Evolutionary conservation across 2,113 vertebrate species (phyloP).

Genomic region (Hippocampus abdominalis): DNA sequence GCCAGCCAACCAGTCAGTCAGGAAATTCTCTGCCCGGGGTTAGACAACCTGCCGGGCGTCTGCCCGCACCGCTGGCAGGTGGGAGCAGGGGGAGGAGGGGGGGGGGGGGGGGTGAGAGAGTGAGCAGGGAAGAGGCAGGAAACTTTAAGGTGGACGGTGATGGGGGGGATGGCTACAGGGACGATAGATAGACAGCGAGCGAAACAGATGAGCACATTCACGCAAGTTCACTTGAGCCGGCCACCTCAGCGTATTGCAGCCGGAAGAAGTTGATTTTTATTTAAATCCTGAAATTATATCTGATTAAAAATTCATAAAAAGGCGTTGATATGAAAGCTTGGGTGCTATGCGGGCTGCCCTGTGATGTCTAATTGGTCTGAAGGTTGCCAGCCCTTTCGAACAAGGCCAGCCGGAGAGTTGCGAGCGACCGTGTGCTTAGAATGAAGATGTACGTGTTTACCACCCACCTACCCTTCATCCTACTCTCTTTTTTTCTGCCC

Average conservation of each 20-base stretch:
- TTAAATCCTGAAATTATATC: slow-evolving; percentile 77
- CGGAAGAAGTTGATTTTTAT: slow-evolving; percentile 74
- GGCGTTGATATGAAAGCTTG: slow-evolving; percentile 66
- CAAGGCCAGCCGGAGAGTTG: slow-evolving; percentile 63
- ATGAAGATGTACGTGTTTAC: slow-evolving; percentile 67
- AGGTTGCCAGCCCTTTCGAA: slow-evolving; percentile 75
- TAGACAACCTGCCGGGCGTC: slow-evolving; percentile 63
- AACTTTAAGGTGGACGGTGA: slow-evolving; percentile 27
- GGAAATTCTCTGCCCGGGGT: slow-evolving; percentile 67
- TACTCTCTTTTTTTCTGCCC: neutral
- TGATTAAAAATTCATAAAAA: slow-evolving; percentile 73
- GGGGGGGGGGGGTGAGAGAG: slow-evolving; percentile 19
- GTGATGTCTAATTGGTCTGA: slow-evolving; percentile 76
- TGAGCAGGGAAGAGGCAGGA: slow-evolving; percentile 15
- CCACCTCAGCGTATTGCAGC: slow-evolving; percentile 57
- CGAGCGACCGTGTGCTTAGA: slow-evolving; percentile 55
- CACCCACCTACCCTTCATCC: slow-evolving; percentile 49
- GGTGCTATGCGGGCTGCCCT: slow-evolving; percentile 65
- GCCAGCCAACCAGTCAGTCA: slow-evolving; percentile 67
- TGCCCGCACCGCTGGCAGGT: slow-evolving; percentile 65
- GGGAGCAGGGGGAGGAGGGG: slow-evolving; percentile 31
- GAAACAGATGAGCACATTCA: slow-evolving; percentile 58
- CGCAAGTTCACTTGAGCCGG: slow-evolving; percentile 46
- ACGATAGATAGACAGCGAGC: slow-evolving; percentile 15
- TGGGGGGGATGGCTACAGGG: neutral